Conservation (phyloP, 1,140 invertebrate species). For the Heliconius hermathena region DNA sequence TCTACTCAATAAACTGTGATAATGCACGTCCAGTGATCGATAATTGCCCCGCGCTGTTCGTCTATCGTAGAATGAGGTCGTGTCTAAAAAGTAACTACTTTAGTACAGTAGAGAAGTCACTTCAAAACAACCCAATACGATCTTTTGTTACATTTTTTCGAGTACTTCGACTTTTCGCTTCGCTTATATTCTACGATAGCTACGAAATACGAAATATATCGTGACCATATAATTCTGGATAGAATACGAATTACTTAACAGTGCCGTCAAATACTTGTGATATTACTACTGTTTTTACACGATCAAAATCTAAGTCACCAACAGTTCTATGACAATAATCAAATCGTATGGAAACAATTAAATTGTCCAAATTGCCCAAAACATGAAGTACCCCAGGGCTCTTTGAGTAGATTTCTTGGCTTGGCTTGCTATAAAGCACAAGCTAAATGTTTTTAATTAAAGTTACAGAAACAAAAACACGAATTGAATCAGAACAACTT, state of each 20-base stretch:
- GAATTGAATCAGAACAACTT: background rate
- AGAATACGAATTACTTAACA: slow-evolving; percentile 57
- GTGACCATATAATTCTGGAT: slow-evolving; percentile 35
- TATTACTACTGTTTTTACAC: slow-evolving; percentile 56
- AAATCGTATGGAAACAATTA: slow-evolving; percentile 39
- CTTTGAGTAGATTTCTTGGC: background rate
- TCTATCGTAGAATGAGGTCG: slow-evolving; percentile 18
- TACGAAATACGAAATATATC: background rate
- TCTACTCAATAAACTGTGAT: slow-evolving; percentile 71
- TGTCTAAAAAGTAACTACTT: slow-evolving; percentile 14
- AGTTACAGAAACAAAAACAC: background rate
- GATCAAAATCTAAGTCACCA: slow-evolving; percentile 46
- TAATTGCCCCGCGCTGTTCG: slow-evolving; percentile 36
- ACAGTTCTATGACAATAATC: slow-evolving; percentile 55
- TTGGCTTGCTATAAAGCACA: background rate
- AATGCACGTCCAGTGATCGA: slow-evolving; percentile 76
- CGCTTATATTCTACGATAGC: slow-evolving; percentile 10
- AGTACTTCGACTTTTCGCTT: background rate
- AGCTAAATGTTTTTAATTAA: slow-evolving; percentile 5
- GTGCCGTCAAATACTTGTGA: slow-evolving; percentile 74
- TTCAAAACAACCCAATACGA: slow-evolving; percentile 8
- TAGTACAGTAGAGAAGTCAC: slow-evolving; percentile 1
- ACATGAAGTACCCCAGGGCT: background rate
- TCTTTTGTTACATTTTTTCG: slow-evolving; percentile 1
- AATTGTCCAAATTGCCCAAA: slow-evolving; percentile 35